A percentile compares a stretch with the other conserved stretches of the same genome.
phyloP scores from a whole-genome alignment of 2,888 invertebrate species.

The Molorchus minor region DNA sequence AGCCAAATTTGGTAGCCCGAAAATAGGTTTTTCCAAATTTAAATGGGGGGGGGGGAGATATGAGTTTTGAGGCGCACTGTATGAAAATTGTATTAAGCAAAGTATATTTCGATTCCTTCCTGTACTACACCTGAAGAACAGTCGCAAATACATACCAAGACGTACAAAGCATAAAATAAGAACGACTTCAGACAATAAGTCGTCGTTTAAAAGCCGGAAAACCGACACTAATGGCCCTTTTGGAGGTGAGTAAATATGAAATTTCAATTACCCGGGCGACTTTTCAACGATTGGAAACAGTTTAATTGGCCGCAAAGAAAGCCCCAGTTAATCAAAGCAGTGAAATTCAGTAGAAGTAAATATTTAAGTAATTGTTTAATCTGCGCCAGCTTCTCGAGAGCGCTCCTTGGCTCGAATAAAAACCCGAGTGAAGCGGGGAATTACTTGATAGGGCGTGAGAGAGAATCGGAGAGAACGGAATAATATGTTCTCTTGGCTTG shows the following conservation, averaged over 20 bases:
- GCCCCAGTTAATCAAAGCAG: conserved; percentile 35
- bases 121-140: no score
- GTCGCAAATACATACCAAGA: no score
- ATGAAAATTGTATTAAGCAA: no score
- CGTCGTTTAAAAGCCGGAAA: no score
- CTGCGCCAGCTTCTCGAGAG: conserved; percentile 23
- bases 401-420: conserved; percentile 15
- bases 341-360: conserved; percentile 40
- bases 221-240: not conserved
- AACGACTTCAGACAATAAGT: no score
- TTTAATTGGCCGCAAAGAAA: conserved; percentile 35
- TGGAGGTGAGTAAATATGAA: not conserved
- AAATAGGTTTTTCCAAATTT: no score
- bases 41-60: no score
- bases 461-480: conserved; percentile 36
- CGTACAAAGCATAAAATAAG: no score
- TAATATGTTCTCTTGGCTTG: conserved; percentile 51
- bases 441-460: conserved; percentile 32
- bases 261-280: not conserved
- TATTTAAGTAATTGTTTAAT: conserved; percentile 45
- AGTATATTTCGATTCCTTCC: no score
- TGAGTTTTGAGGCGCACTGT: no score
- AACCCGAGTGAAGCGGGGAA: conserved; percentile 28
- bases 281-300: conserved; percentile 16
- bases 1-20: no score